These are phyloP conservation scores for Cosmia pyralina DNA, from an alignment of 2,888 invertebrate genomes.

Conservation along the genomic window DNA sequence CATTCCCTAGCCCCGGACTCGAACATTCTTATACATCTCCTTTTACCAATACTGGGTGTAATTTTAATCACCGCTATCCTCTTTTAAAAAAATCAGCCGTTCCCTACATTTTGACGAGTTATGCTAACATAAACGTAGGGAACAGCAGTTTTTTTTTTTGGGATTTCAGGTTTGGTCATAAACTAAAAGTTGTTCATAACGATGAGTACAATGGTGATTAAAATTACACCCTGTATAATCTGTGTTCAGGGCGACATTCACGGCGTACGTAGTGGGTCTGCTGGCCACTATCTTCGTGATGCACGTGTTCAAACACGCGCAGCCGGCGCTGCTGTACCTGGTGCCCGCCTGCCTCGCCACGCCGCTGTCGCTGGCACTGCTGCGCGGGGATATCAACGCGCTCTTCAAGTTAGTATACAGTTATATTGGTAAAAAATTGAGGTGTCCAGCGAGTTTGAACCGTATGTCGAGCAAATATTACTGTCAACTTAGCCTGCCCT, in stretches of 20 bases:
- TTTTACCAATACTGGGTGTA: not conserved
- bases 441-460: not conserved
- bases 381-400: conserved; percentile 97
- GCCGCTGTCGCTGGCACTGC: conserved; percentile 95
- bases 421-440: too few relatives aligned
- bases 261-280: conserved; percentile 98
- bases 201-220: too few relatives aligned
- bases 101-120: too few relatives aligned
- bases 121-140: too few relatives aligned
- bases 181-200: too few relatives aligned
- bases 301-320: conserved; percentile 99
- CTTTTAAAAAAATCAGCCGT: too few relatives aligned
- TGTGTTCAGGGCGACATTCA: conserved; percentile 92
- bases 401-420: conserved; percentile 91
- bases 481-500: not conserved
- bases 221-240: too few relatives aligned
- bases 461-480: not conserved
- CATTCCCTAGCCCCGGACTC: not conserved
- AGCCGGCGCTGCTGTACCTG: conserved; percentile 98
- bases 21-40: not conserved
- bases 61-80: too few relatives aligned
- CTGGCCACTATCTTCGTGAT: conserved; percentile 98
- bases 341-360: conserved; percentile 98
- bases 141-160: too few relatives aligned
- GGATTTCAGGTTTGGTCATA: too few relatives aligned